These are phyloP conservation scores for Lonchura striata DNA, from an alignment of 2,113 vertebrate genomes.

Conservation along the genomic window DNA sequence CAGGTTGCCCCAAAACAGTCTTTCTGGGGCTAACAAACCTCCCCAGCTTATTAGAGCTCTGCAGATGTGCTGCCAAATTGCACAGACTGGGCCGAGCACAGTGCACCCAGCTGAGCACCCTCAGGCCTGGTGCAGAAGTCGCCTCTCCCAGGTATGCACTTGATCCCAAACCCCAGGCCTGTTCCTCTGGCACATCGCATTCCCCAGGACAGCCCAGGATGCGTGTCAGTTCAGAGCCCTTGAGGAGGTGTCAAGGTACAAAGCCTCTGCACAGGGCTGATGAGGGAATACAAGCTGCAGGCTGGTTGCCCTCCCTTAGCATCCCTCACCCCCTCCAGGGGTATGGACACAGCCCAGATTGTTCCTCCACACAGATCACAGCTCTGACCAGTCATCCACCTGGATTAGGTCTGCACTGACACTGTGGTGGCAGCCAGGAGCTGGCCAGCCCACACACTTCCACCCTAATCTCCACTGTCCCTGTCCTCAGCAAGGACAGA, in stretches of 20 bases:
- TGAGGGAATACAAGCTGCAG: not conserved
- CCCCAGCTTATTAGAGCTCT: not conserved
- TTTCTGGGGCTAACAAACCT: not conserved
- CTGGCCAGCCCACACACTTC: not conserved
- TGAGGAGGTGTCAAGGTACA: not conserved
- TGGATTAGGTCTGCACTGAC: not conserved
- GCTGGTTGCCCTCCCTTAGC: not conserved
- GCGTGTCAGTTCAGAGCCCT: not conserved
- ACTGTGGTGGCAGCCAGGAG: not conserved
- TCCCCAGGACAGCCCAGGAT: not conserved
- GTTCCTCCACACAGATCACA: not conserved
- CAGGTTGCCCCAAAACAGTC: not conserved
- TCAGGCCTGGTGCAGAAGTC: not conserved
- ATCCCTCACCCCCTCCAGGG: not conserved
- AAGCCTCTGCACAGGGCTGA: not conserved
- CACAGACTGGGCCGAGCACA: fast-evolving
- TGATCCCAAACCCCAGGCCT: fast-evolving
- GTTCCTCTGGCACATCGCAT: fast-evolving
- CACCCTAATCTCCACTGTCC: not conserved
- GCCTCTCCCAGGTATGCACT: fast-evolving
- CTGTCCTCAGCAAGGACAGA: slow-evolving; percentile 8
- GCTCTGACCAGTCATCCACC: not conserved
- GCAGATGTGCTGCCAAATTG: not conserved
- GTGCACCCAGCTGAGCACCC: not conserved
- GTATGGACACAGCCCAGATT: not conserved